Conservation (phyloP, 2,113 vertebrate species). For the Oceanites oceanicus region DNA sequence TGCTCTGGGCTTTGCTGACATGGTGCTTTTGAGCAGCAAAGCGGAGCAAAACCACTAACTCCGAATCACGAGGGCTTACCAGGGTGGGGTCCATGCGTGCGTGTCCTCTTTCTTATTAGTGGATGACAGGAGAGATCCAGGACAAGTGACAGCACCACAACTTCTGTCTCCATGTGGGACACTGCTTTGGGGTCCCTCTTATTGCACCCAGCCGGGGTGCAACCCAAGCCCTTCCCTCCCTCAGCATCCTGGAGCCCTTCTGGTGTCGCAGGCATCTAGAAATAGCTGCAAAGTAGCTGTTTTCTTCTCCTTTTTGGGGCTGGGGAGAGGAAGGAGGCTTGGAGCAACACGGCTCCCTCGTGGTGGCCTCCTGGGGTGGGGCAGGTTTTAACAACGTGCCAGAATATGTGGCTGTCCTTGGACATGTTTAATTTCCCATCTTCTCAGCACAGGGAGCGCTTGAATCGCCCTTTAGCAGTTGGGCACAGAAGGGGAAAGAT, state of each 20-base stretch:
- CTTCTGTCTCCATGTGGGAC: accelerated
- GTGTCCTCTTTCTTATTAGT: background rate
- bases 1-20: background rate
- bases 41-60: background rate
- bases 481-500: conserved; percentile 17
- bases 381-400: background rate
- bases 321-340: background rate
- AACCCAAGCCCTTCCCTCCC: background rate
- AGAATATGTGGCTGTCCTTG: conserved; percentile 8
- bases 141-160: background rate
- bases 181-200: background rate
- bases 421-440: background rate
- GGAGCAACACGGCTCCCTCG: background rate
- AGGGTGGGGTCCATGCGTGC: background rate
- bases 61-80: background rate
- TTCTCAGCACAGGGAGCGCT: background rate
- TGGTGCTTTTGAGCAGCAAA: background rate
- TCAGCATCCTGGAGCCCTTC: background rate
- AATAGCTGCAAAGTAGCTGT: background rate
- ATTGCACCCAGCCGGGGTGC: background rate
- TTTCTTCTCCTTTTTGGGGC: background rate
- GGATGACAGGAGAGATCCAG: background rate
- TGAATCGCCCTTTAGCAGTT: background rate
- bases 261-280: background rate
- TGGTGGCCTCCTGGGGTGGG: conserved; percentile 16